A percentile compares a stretch with the other conserved stretches of the same genome.
Evolutionary conservation across 2,113 vertebrate genomes (phyloP).

Genomic region (Nibea coibor): DNA sequence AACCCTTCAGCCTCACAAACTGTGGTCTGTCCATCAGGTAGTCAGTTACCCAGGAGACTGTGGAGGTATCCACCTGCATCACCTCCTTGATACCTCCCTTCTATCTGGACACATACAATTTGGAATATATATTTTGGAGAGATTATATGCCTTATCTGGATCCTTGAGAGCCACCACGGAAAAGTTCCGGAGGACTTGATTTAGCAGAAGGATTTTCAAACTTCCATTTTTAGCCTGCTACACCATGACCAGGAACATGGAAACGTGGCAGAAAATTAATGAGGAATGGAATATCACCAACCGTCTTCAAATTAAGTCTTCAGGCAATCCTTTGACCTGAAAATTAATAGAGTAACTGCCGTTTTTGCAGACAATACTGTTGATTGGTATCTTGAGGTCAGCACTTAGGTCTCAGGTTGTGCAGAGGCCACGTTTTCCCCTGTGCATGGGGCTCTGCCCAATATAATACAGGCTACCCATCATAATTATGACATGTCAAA

Average conservation of each 20-base stretch:
- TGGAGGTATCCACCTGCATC: too few relatives aligned
- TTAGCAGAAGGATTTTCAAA: not conserved
- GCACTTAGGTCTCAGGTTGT: not conserved
- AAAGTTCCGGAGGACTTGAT: not conserved
- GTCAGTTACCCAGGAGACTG: too few relatives aligned
- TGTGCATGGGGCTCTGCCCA: not conserved
- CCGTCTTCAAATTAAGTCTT: not conserved
- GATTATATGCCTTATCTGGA: not conserved
- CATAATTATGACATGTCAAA: constrained; percentile 13
- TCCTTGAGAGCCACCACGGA: not conserved
- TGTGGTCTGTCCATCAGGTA: too few relatives aligned
- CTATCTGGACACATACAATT: not conserved
- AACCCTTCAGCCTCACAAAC: too few relatives aligned
- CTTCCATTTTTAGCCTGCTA: not conserved
- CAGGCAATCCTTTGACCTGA: not conserved
- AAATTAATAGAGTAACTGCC: not conserved
- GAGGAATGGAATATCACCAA: not conserved
- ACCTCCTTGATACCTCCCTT: not conserved
- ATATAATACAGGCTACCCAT: constrained; percentile 3
- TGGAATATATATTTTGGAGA: not conserved
- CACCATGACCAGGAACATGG: not conserved
- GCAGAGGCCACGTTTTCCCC: not conserved
- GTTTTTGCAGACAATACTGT: not conserved
- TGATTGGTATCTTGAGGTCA: not conserved
- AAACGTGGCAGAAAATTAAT: not conserved